Percentiles rank a stretch among this genome's conserved stretches.
These are phyloP conservation scores for Sialia sialis DNA, from an alignment of 2,113 vertebrate genomes.

Conservation along the genomic window DNA sequence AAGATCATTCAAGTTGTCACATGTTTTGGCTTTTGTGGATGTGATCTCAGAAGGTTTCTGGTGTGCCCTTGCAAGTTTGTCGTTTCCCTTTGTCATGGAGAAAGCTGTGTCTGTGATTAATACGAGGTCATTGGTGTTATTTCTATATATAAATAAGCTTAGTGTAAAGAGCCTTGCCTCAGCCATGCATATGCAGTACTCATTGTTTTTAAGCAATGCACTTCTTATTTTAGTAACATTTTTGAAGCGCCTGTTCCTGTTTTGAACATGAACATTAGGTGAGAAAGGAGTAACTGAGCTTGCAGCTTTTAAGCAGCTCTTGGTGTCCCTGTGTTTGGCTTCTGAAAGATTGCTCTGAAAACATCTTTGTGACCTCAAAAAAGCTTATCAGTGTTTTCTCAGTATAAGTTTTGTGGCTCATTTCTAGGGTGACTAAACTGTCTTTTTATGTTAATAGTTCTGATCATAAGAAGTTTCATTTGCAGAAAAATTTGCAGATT, in stretches of 20 bases:
- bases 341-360: not conserved
- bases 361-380: not conserved
- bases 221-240: constrained; percentile 34
- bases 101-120: not conserved
- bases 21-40: not conserved
- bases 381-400: not conserved
- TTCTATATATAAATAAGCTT: constrained; percentile 22
- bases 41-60: not conserved
- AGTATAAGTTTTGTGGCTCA: not conserved
- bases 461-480: not conserved
- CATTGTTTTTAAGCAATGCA: constrained; percentile 11
- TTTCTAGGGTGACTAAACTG: not conserved
- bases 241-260: not conserved
- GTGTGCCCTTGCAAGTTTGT: not conserved
- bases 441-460: not conserved
- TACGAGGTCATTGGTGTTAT: not conserved
- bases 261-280: not conserved
- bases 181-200: not conserved
- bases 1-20: not conserved
- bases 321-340: not conserved
- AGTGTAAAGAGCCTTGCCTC: not conserved
- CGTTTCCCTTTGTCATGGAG: not conserved
- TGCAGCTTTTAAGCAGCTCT: not conserved
- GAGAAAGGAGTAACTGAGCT: not conserved
- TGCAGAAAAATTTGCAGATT: not conserved